These are phyloP conservation scores for Okamejei kenojei DNA, from an alignment of 2,797 vertebrate species.

Conservation along the genomic window DNA sequence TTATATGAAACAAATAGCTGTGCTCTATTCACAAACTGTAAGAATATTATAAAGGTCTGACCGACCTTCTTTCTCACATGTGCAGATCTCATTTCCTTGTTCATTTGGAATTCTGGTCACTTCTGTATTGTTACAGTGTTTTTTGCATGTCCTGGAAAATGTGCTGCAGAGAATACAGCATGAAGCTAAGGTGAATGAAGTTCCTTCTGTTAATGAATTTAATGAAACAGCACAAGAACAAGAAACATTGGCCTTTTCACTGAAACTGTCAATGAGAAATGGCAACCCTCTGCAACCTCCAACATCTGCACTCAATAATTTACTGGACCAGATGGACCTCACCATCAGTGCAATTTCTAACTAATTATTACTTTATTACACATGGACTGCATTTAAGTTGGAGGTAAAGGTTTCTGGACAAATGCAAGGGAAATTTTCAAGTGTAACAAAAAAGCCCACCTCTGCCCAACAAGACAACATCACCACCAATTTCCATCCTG, in stretches of 20 bases:
- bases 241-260: background rate
- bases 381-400: background rate
- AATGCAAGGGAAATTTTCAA: background rate
- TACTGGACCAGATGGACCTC: background rate
- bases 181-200: background rate
- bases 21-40: conserved; percentile 27
- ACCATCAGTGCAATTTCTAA: background rate
- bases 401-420: background rate
- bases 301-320: conserved; percentile 10
- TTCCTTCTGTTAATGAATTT: background rate
- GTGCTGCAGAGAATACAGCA: background rate
- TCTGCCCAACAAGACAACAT: background rate
- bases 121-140: background rate
- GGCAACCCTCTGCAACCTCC: background rate
- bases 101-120: background rate
- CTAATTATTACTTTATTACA: conserved; percentile 9
- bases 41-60: conserved; percentile 2
- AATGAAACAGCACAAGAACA: conserved; percentile 17
- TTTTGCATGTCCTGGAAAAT: background rate
- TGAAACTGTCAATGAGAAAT: background rate
- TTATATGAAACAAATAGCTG: conserved; percentile 33
- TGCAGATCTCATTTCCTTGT: conserved; percentile 32
- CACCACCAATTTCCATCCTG: no score
- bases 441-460: background rate
- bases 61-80: conserved; percentile 20